Conservation (phyloP, 2,888 invertebrate species). For the Rhabditophanes sp. region DNA sequence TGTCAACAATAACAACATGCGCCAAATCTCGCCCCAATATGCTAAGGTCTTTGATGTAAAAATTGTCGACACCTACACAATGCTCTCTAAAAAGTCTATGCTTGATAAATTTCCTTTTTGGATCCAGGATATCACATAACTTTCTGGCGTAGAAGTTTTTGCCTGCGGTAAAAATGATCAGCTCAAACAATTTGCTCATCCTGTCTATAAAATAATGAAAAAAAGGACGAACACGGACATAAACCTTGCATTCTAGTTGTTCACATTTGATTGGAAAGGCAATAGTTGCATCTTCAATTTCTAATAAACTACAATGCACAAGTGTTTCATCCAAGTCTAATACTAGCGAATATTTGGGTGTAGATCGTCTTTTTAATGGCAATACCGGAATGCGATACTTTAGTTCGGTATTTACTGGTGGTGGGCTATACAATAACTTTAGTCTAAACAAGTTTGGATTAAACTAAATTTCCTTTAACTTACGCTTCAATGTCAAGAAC, state of each 20-base stretch:
- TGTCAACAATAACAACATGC: slow-evolving; percentile 70
- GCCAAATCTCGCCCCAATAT: slow-evolving; percentile 78
- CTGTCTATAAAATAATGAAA: slow-evolving; percentile 78
- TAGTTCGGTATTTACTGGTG: slow-evolving; percentile 64
- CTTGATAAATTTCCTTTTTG: slow-evolving; percentile 68
- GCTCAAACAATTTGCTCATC: slow-evolving; percentile 71
- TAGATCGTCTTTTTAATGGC: slow-evolving; percentile 74
- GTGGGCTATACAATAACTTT: slow-evolving; percentile 74
- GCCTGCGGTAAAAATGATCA: slow-evolving; percentile 83
- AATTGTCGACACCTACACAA: slow-evolving; percentile 69
- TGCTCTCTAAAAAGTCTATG: slow-evolving; percentile 81
- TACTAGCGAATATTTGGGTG: slow-evolving; percentile 65
- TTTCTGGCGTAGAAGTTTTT: slow-evolving; percentile 87
- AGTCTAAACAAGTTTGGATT: too few relatives aligned
- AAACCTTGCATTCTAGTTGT: too few relatives aligned
- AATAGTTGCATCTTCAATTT: slow-evolving; percentile 76
- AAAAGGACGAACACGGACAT: slow-evolving; percentile 74
- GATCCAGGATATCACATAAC: slow-evolving; percentile 69
- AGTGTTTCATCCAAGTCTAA: slow-evolving; percentile 80
- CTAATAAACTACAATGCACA: slow-evolving; percentile 81
- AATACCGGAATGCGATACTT: slow-evolving; percentile 53
- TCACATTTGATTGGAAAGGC: slow-evolving; percentile 74
- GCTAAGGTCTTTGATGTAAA: slow-evolving; percentile 77
- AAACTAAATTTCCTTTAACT: background rate
- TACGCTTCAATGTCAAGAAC: slow-evolving; percentile 5